Base-by-base conservation (phyloP, 2,888 invertebrate genomes). In the Pardosa pseudoannulata region DNA sequence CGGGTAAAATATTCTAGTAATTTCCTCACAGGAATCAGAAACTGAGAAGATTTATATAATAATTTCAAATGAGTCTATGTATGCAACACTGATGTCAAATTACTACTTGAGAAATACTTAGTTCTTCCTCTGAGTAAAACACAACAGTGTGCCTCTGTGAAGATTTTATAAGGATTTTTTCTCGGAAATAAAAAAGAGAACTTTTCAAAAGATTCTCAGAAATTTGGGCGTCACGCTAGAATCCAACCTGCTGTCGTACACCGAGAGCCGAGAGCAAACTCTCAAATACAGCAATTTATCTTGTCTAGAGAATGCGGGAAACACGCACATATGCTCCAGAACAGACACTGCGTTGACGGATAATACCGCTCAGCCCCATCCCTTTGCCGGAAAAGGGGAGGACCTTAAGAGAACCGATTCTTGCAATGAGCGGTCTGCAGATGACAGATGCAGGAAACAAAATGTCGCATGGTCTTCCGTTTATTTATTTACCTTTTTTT, bases 251-350 rank as follows among this genome's bases (percentile, higher is more conserved):
- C 41, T n/a, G 16, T n/a, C 16, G 13, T 46, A 46, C 13, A 11
- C 9, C 41, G 41, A 46, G 16, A 16, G n/a, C n/a, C n/a, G n/a
- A n/a, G n/a, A n/a, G n/a, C n/a, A 46, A n/a, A 46, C 41, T 13
- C 41, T 46, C 16, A n/a, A 46, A 46, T 16, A 46, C 27, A 64
- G 65, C 65, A 75, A 75, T 75, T 39, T 36, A 65, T 75, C 75
- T 36, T 75, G 75, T 75, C 75, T n/a, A 75, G 65, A n/a, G 65
- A 28, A n/a, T 56, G 56, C n/a, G 31, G 65, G 64, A 64, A 36
- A 23, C 64, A 64, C 27, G 65, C 62, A 64, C 65, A 64, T n/a
- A n/a, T 56, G 65, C 36, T 70, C 62, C 13, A n/a, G 6, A 46
- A 6, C 41, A 46, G 41, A 46, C 41, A 46, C 16, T 16, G 13